Base-by-base conservation (phyloP, 2,888 invertebrate species). In the Ophion ellenae region DNA sequence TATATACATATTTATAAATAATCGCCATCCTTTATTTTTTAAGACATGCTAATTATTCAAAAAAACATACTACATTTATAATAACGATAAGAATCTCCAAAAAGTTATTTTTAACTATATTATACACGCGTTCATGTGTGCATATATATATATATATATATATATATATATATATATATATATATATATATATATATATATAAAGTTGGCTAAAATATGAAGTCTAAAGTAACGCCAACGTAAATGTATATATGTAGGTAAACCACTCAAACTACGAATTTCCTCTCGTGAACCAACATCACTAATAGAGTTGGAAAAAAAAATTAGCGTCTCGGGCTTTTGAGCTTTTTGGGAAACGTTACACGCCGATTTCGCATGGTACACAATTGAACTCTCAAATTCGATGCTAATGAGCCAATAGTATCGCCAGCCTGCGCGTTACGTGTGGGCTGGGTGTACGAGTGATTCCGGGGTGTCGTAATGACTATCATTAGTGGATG, bases 301-400 rank as follows among this genome's bases (percentile, higher is more conserved):
- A 67, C 57, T 59, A 40, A 57, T 24, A 9, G 59, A 77, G 53
- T 67, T 66, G 20, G 32, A 24, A 40, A 78, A 14, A 67, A 69
- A 75, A 61, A 11, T 20, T 61, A 6, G 63, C 63, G 74, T 24
- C n/a, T 17, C 40, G 40, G 4, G 45, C n/a, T 69, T 28, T 69
- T 78, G 17, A 57, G 57, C 40, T 45, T 24, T 40, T 40, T 24
- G 74, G n/a, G n/a, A 59, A 57, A 59, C 71, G 71, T 73, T 32
- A 59, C 71, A 75, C 40, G 63, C 63, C 61, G 63, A 63, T 75
- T 75, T 75, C 63, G 40, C 71, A 24, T 73, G 11, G 17, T 36
- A 32, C 70, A 28, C 70, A 28, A 47, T 59, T 73, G 53, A 28
- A 61, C 40, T 32, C 36, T 40, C 59, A 32, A 32, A 32, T 11